Base-by-base conservation (phyloP, 2,113 vertebrate species). In the Rhabdomys dilectus region DNA sequence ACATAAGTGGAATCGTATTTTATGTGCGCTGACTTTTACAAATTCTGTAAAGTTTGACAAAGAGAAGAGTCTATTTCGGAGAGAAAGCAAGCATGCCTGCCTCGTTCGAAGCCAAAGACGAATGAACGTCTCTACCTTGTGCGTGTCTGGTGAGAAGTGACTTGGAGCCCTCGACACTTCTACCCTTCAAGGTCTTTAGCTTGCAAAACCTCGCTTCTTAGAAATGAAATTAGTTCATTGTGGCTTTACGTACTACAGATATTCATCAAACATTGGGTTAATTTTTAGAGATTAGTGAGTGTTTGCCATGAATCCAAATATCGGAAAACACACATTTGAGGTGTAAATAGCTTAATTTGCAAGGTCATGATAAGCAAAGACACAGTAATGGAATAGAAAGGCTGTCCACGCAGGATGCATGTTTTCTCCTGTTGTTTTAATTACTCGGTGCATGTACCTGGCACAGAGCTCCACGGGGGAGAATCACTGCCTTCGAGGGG, bases 311-410 rank as follows among this genome's bases (percentile, higher is more conserved):
- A 96, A 92, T 89, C 76, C 36, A 93, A 91, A 85, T 87, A 93
- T 70, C 31, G 6, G 94, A 80, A 96, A 93, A 93, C 75, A 96
- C 94, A 97, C 92, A 48, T 36, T 15, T 73, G 77, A 96, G 82
- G 95, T 96, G 93, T 97, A 93, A 97, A 97, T 87, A 80, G 94
- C 89, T 93, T 96, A 77, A 96, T 97, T 96, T 96, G 92, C 96
- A 96, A 97, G 96, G 93, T 97, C 96, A 89, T 3, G 3, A 51
- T 64, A 91, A 92, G 91, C 56, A 96, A 95, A 95, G 93, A 91
- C 89, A 94, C 90, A 60, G 92, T 60, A 58, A 89, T 39, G 91
- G 68, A 92, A 87, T 24, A 12, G 45, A 91, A 96, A 91, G 82
- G 39, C 72, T 73, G 70, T 82, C 86, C 39, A 45, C 17, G 26